Conservation (phyloP, 2,888 invertebrate genomes). For the Sarcophaga variegata region DNA sequence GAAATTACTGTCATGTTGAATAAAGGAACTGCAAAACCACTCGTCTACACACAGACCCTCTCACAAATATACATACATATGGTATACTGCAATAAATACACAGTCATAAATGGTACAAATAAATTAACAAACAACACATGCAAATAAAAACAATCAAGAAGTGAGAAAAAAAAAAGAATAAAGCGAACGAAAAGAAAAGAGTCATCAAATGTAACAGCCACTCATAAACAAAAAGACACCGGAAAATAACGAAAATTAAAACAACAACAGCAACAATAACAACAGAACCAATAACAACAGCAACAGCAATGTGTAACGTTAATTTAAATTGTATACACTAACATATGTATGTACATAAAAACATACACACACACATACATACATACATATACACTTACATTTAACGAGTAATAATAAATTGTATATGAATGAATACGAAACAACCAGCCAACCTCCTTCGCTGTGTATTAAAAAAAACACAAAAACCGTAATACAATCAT, state of each 20-base stretch:
- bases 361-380: background rate
- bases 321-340: constrained; percentile 48
- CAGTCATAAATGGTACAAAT: constrained; percentile 2
- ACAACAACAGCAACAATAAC: background rate
- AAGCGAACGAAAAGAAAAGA: constrained; percentile 11
- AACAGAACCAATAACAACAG: too few relatives aligned
- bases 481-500: background rate
- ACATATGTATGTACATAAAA: background rate
- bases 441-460: too few relatives aligned
- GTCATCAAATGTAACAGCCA: constrained; percentile 55
- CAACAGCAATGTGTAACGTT: background rate
- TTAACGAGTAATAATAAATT: background rate
- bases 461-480: background rate
- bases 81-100: background rate
- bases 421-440: background rate
- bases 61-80: too few relatives aligned
- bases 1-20: background rate
- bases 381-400: background rate
- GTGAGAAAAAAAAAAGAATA: constrained; percentile 9
- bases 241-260: constrained; percentile 19
- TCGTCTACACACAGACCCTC: too few relatives aligned
- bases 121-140: constrained; percentile 34
- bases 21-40: background rate
- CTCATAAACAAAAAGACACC: constrained; percentile 56
- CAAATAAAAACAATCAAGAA: background rate